phyloP scores from a whole-genome alignment of 2,888 invertebrate species.

The Onthophagus sagittarius region DNA sequence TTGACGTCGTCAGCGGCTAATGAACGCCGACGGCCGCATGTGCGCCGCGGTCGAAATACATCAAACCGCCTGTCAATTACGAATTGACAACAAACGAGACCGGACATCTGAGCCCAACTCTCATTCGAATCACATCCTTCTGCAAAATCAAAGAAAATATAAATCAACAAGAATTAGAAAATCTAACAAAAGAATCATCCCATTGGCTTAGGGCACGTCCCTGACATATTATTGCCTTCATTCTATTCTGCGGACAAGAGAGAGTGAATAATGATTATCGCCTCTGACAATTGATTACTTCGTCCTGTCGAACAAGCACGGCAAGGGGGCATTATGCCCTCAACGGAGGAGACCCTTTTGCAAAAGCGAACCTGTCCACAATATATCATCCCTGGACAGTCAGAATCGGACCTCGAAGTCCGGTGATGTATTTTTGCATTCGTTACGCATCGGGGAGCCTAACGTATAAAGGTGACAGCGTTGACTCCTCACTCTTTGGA shows the following conservation, averaged over 20 bases:
- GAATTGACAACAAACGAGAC: slow-evolving; percentile 3
- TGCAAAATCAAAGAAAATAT: too few relatives aligned
- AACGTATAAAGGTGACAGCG: not conserved
- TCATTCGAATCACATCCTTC: too few relatives aligned
- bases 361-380: not conserved
- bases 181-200: not conserved
- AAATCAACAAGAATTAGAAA: too few relatives aligned
- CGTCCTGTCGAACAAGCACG: not conserved
- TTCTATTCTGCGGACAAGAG: not conserved
- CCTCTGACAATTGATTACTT: not conserved
- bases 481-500: not conserved
- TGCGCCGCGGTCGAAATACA: not conserved
- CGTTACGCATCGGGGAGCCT: not conserved
- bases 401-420: not conserved
- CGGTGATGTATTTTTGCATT: not conserved
- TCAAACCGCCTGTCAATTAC: slow-evolving; percentile 13
- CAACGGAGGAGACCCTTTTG: not conserved
- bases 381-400: not conserved
- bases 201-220: not conserved
- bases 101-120: not conserved
- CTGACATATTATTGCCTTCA: not conserved
- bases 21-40: slow-evolving; percentile 1
- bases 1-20: not conserved
- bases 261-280: not conserved
- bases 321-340: not conserved